Conservation (phyloP, 30 jellyfish, hydroid and myxozoan species). For the Nemopilema nomurai region DNA sequence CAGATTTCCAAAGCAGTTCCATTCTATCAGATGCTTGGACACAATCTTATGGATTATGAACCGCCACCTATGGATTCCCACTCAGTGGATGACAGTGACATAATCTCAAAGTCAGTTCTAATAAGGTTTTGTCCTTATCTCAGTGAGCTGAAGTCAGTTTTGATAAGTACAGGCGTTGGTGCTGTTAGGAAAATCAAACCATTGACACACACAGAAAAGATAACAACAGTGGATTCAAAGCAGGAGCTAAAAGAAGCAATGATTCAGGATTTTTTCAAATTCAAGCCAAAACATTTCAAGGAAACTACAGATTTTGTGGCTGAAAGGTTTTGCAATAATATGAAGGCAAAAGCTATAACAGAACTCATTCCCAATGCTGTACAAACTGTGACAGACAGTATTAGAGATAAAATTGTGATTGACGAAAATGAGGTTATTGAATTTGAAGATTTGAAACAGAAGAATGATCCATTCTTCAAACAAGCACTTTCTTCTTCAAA, state of each 20-base stretch:
- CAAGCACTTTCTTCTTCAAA: background rate
- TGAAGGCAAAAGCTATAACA: constrained; percentile 4
- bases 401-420: background rate
- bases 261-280: constrained; percentile 56
- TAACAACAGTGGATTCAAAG: background rate
- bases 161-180: constrained; percentile 35
- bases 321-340: constrained; percentile 40
- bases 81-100: background rate
- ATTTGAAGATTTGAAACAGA: constrained; percentile 34
- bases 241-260: constrained; percentile 31
- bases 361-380: constrained; percentile 4
- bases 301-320: constrained; percentile 42
- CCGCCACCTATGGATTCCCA: background rate
- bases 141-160: constrained; percentile 33
- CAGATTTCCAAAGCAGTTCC: constrained; percentile 18
- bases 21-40: constrained; percentile 21
- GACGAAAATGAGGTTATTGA: constrained; percentile 22
- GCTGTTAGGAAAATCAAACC: constrained; percentile 57
- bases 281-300: constrained; percentile 51
- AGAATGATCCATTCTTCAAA: constrained; percentile 16
- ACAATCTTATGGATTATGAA: background rate
- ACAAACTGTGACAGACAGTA: background rate
- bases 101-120: constrained; percentile 25
- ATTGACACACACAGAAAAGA: constrained; percentile 41
- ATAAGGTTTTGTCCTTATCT: constrained; percentile 56